A percentile compares a stretch with the other conserved stretches of the same genome.
Evolutionary conservation across 2,797 vertebrate species (phyloP).

Genomic region (Diceros bicornis): DNA sequence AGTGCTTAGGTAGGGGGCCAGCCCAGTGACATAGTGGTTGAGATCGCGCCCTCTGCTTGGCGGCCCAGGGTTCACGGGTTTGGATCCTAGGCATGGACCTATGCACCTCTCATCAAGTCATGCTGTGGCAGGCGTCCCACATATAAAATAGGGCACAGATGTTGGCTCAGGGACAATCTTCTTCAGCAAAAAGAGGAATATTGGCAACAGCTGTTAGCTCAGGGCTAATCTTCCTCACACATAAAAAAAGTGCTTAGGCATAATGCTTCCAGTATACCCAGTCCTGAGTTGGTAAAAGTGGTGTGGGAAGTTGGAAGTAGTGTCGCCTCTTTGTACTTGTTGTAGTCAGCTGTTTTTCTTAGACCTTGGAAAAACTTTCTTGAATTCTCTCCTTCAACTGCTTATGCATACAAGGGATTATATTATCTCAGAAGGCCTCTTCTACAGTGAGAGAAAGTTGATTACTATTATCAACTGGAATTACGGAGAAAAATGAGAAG

Average conservation of each 20-base stretch:
- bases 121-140: too few relatives aligned
- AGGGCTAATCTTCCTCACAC: too few relatives aligned
- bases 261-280: neutral
- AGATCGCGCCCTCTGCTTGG: too few relatives aligned
- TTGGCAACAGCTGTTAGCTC: too few relatives aligned
- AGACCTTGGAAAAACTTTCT: neutral
- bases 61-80: too few relatives aligned
- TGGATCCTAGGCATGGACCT: too few relatives aligned
- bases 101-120: too few relatives aligned
- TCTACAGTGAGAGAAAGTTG: slow-evolving; percentile 41
- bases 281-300: neutral
- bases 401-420: slow-evolving; percentile 21
- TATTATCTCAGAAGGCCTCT: slow-evolving; percentile 1
- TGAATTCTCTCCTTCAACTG: neutral
- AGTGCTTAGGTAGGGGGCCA: neutral
- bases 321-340: neutral
- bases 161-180: too few relatives aligned
- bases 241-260: neutral
- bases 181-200: too few relatives aligned
- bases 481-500: slow-evolving; percentile 53
- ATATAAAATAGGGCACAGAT: too few relatives aligned
- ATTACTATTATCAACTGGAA: slow-evolving; percentile 54
- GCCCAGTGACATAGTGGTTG: too few relatives aligned
- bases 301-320: neutral
- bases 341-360: neutral